phyloP scores from a whole-genome alignment of 2,797 vertebrate genomes.

The Pseudomugil gertrudae region DNA sequence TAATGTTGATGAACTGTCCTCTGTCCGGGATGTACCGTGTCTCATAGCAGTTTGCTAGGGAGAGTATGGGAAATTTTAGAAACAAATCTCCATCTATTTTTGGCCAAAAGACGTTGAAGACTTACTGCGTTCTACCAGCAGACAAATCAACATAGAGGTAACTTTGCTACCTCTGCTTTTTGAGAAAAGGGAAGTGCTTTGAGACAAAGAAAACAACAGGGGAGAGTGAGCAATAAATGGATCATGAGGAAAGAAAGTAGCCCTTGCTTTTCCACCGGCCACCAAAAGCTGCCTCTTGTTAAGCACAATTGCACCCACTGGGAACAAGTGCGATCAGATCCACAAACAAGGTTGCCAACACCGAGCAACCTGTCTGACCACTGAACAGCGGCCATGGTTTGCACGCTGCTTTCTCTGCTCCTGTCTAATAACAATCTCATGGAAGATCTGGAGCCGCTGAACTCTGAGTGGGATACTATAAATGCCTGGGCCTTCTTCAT shows the following conservation, averaged over 20 bases:
- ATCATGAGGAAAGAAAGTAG: slow-evolving; percentile 55
- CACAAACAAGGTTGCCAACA: slow-evolving; percentile 70
- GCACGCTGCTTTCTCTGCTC: slow-evolving; percentile 28
- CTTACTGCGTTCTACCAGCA: slow-evolving; percentile 4
- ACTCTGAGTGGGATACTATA: slow-evolving; percentile 68
- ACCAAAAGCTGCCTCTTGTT: slow-evolving; percentile 44
- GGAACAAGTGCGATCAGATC: slow-evolving; percentile 53
- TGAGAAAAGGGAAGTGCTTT: neutral
- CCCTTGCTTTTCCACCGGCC: slow-evolving; percentile 35
- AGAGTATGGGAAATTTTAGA: neutral
- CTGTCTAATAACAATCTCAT: slow-evolving; percentile 47
- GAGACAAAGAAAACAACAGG: slow-evolving; percentile 21
- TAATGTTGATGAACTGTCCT: neutral
- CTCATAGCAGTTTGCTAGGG: neutral
- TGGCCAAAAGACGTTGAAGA: neutral
- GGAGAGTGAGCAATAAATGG: slow-evolving; percentile 46
- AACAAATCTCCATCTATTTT: neutral
- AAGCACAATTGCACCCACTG: slow-evolving; percentile 34
- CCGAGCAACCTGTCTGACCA: slow-evolving; percentile 50
- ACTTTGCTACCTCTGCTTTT: slow-evolving; percentile 3
- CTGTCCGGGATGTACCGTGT: neutral
- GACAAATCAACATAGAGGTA: slow-evolving; percentile 19
- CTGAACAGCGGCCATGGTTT: slow-evolving; percentile 43
- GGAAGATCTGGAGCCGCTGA: slow-evolving; percentile 52
- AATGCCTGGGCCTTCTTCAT: slow-evolving; percentile 76